Conservation (phyloP, 2,113 vertebrate genomes). For the Crocuta crocuta region DNA sequence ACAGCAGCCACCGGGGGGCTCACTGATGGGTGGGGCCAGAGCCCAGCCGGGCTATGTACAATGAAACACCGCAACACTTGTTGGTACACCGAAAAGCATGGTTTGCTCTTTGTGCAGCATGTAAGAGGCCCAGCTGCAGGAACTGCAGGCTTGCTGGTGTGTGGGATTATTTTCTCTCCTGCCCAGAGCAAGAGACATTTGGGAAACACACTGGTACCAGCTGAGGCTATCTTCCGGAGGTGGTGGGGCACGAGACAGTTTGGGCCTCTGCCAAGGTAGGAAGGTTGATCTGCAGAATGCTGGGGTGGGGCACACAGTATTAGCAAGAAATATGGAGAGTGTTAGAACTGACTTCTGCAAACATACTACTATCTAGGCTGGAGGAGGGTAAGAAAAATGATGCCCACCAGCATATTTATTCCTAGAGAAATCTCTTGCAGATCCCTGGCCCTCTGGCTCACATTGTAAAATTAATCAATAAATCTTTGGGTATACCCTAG, state of each 20-base stretch:
- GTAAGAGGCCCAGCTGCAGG: not conserved
- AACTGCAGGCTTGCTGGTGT: not conserved
- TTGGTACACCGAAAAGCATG: not conserved
- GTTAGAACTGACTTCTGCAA: not conserved
- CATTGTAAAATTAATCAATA: not conserved
- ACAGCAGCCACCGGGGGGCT: not conserved
- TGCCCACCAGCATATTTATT: not conserved
- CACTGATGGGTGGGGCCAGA: not conserved
- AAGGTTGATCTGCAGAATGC: not conserved
- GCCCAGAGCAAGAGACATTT: not conserved
- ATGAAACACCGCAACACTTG: not conserved
- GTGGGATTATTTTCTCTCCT: not conserved
- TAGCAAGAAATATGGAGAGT: not conserved
- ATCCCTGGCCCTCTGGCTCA: not conserved
- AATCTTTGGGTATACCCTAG: not conserved
- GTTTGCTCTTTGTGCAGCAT: not conserved
- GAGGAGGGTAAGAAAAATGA: not conserved
- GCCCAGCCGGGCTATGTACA: not conserved
- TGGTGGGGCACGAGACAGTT: not conserved
- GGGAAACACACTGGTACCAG: not conserved
- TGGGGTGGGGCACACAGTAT: not conserved
- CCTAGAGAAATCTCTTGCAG: not conserved
- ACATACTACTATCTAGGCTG: not conserved
- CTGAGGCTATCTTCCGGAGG: not conserved
- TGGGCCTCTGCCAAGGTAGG: not conserved